Percentiles rank a stretch among this genome's conserved stretches.
phyloP scores from a whole-genome alignment of 1,140 invertebrate genomes.

The Lasaia peninsularis region DNA sequence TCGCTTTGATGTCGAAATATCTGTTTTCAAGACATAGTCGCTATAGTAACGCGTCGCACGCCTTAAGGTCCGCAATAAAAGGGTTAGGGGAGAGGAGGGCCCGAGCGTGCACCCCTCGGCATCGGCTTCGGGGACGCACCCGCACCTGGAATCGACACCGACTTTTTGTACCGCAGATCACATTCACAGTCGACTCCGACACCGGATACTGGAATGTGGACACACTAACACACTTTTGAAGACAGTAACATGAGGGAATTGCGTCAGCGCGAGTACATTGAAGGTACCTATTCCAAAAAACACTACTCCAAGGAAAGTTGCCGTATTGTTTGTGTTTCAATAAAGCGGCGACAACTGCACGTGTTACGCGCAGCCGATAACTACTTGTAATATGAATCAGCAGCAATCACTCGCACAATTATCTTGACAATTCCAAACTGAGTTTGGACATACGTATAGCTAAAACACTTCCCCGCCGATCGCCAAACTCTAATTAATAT shows the following conservation, averaged over 20 bases:
- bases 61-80: neutral
- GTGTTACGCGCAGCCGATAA: neutral
- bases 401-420: neutral
- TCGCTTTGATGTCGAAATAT: neutral
- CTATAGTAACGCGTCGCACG: neutral
- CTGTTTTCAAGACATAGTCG: neutral
- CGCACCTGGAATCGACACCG: neutral
- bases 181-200: neutral
- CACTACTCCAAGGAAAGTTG: no score
- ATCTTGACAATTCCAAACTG: neutral
- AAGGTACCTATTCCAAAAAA: no score
- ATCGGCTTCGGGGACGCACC: neutral
- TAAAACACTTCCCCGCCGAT: neutral
- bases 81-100: conserved; percentile 1
- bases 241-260: neutral
- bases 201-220: neutral
- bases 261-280: no score
- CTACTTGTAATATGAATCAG: conserved; percentile 7
- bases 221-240: neutral
- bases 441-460: neutral
- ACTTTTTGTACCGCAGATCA: neutral
- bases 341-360: neutral
- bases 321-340: no score
- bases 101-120: neutral
- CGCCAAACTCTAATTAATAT: neutral